Evolutionary conservation across 1,140 invertebrate species (phyloP).

Genomic region (Pachyrhynchus sulphureomaculatus): DNA sequence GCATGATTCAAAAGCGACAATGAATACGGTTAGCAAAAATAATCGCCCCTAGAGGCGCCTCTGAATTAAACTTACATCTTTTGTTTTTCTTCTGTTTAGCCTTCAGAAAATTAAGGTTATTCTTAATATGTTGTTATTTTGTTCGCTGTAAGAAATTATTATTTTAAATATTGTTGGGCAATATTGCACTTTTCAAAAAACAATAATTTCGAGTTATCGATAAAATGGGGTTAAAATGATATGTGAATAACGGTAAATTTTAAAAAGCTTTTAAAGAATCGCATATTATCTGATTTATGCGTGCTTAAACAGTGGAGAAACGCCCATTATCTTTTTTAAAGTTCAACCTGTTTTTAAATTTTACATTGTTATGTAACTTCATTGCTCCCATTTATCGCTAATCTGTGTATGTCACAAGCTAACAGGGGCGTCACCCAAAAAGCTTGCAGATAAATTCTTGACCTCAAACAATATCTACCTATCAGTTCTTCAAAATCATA

Average conservation of each 20-base stretch:
- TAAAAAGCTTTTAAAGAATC: constrained; percentile 5
- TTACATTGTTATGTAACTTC: constrained; percentile 22
- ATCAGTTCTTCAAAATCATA: too few relatives aligned
- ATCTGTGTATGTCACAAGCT: constrained; percentile 9
- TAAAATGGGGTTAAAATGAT: constrained; percentile 12
- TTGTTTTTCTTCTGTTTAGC: too few relatives aligned
- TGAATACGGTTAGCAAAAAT: too few relatives aligned
- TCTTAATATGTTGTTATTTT: too few relatives aligned
- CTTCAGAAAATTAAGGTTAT: too few relatives aligned
- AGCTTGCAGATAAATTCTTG: too few relatives aligned
- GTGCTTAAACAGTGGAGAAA: constrained; percentile 8
- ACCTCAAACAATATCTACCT: too few relatives aligned
- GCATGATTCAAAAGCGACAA: too few relatives aligned
- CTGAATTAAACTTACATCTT: too few relatives aligned
- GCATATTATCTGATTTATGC: constrained; percentile 19
- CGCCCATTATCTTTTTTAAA: constrained; percentile 20
- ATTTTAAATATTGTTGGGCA: too few relatives aligned
- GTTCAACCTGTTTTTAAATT: constrained; percentile 21
- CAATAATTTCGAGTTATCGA: neutral
- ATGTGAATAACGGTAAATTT: constrained; percentile 1
- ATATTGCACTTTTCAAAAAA: neutral
- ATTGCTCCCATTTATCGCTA: constrained; percentile 10
- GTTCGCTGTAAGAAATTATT: too few relatives aligned
- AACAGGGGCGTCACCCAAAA: constrained; percentile 13
- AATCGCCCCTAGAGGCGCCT: too few relatives aligned